Base-by-base conservation (phyloP, 2,113 vertebrate genomes). In the Alosa alosa region DNA sequence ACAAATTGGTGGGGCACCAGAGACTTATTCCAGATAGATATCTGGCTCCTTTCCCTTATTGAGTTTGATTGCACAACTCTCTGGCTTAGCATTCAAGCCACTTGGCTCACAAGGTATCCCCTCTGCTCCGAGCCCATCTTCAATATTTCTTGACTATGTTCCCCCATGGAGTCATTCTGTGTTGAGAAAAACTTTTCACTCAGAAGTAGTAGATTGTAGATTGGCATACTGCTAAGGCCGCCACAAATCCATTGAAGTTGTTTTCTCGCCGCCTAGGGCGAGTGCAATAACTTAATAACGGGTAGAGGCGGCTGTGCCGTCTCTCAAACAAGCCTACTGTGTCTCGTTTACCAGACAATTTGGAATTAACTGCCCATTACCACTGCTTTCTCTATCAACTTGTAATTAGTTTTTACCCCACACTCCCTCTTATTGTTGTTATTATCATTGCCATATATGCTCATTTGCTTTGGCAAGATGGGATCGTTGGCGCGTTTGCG, bases 281-380 rank as follows among this genome's bases (percentile, higher is more conserved):
- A 91, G 93, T 94, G 92, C 93, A 93, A 94, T 94, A 93, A 92
- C 92, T 90, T 93, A 94, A 94, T 92, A 92, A 93, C 83, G 90
- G 90, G 90, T 88, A 92, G 91, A 92, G 90, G 91, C 88, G 90
- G 88, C 91, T 89, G 90, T 86, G 87, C 89, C 85, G 64, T 87
- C 90, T 94, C 92, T 39, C 93, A 92, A 92, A 89, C 90, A 88
- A 87, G 91, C 92, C 91, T 92, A 92, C 82, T 15, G 90, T 91
- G 94, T 88, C 81, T 93, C 91, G 83, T 95, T 93, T 93, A 89
- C 85, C 84, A 91, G 92, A 90, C 90, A 81, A 83, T 84, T 86
- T 90, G 90, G 88, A 92, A 89, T 88, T 85, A 68, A 88, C 83
- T 88, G 91, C 89, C 92, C 91, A 91, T 94, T 93, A 91, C 88